phyloP scores from a whole-genome alignment of 2,113 vertebrate genomes.

The Benitochromis conjunctus region DNA sequence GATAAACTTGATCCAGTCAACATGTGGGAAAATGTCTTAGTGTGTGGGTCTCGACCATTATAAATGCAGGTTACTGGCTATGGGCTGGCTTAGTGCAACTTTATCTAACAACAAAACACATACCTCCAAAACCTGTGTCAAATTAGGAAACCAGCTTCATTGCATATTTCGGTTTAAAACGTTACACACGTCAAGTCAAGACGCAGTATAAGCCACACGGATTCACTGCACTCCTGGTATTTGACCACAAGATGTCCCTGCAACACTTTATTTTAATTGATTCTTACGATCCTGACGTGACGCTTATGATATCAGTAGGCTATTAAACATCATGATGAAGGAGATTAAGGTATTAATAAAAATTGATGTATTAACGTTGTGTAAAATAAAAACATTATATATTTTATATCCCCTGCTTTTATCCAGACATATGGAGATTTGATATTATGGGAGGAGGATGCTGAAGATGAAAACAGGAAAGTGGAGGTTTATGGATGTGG shows the following conservation, averaged over 20 bases:
- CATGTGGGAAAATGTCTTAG: neutral
- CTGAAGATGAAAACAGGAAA: neutral
- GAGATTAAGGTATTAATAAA: neutral
- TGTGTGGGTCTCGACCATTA: neutral
- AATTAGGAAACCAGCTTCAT: neutral
- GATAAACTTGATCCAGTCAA: neutral
- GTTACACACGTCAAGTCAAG: neutral
- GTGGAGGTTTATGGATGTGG: neutral
- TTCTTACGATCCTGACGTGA: neutral
- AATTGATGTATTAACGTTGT: neutral
- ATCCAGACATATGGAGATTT: neutral
- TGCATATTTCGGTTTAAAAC: neutral
- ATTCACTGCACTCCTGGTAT: neutral
- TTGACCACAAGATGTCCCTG: constrained; percentile 41
- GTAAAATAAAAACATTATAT: neutral
- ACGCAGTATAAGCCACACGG: neutral
- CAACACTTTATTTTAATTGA: neutral
- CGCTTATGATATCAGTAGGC: neutral
- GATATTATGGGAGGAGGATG: neutral
- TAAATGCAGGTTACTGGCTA: neutral
- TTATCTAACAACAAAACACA: neutral
- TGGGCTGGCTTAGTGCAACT: neutral
- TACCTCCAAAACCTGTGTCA: neutral
- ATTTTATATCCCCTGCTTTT: neutral
- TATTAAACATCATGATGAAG: neutral